Evolutionary conservation across 2,888 invertebrate genomes (phyloP).

Genomic region (Clepsis dumicolana): DNA sequence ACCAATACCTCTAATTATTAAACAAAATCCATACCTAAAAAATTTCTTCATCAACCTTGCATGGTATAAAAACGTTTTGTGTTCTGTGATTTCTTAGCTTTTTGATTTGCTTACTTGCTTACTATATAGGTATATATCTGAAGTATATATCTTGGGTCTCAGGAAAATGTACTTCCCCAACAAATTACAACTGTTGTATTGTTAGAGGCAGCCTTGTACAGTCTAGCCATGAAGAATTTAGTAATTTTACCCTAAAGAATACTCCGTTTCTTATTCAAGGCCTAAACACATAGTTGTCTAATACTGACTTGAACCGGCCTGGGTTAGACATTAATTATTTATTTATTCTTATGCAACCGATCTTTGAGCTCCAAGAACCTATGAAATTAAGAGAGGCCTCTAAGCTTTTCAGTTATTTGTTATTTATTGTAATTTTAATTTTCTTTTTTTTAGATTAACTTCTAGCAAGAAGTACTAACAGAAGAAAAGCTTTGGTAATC

Average conservation of each 20-base stretch:
- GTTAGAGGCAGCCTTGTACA: background rate
- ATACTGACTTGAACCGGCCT: no score
- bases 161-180: no score
- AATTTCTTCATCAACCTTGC: no score
- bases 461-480: background rate
- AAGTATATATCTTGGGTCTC: no score
- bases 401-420: background rate
- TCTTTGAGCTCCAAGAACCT: background rate
- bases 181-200: background rate
- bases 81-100: no score
- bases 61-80: no score
- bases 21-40: no score
- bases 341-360: background rate
- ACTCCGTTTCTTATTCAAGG: no score
- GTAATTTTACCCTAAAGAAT: background rate
- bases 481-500: background rate
- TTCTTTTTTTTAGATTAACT: background rate
- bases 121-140: no score
- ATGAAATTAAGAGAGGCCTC: background rate
- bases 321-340: background rate
- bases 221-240: background rate
- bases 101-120: no score
- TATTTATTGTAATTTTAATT: background rate
- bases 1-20: no score
- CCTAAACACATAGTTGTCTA: no score